Evolutionary conservation across 2,888 invertebrate genomes (phyloP).

Genomic region (Caenorhabditis sp.): DNA sequence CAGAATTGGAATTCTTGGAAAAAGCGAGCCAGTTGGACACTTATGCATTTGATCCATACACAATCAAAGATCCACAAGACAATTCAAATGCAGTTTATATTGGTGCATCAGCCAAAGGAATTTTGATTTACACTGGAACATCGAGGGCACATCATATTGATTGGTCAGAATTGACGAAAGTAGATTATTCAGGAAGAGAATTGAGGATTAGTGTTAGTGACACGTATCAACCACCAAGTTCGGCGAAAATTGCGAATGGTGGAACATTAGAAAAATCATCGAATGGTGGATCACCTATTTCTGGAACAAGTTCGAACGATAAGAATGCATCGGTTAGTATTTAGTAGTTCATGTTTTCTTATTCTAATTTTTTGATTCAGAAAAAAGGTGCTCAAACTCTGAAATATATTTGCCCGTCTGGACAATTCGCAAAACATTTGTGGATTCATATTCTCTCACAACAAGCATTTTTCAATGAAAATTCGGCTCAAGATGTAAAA

Average conservation of each 20-base stretch:
- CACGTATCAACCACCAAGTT: constrained; percentile 23
- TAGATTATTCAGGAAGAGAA: constrained; percentile 97
- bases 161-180: constrained; percentile 78
- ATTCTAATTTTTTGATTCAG: constrained; percentile 11
- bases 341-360: not conserved
- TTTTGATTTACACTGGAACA: constrained; percentile 91
- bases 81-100: constrained; percentile 86
- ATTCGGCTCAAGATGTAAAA: constrained; percentile 54
- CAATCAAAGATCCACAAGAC: constrained; percentile 90
- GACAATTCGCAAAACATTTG: constrained; percentile 89
- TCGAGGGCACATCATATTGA: constrained; percentile 92
- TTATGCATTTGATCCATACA: constrained; percentile 96
- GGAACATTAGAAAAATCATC: no score
- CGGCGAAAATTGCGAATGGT: constrained; percentile 19
- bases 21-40: constrained; percentile 91
- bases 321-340: constrained; percentile 17
- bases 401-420: constrained; percentile 92
- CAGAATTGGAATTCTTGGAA: constrained; percentile 88
- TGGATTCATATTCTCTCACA: constrained; percentile 98
- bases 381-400: constrained; percentile 74
- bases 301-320: constrained; percentile 19
- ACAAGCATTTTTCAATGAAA: constrained; percentile 89
- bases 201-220: constrained; percentile 83
- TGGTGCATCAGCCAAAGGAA: constrained; percentile 93
- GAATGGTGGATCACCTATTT: constrained; percentile 11